Base-by-base conservation (phyloP, 2,888 invertebrate genomes). In the Carcina quercana region DNA sequence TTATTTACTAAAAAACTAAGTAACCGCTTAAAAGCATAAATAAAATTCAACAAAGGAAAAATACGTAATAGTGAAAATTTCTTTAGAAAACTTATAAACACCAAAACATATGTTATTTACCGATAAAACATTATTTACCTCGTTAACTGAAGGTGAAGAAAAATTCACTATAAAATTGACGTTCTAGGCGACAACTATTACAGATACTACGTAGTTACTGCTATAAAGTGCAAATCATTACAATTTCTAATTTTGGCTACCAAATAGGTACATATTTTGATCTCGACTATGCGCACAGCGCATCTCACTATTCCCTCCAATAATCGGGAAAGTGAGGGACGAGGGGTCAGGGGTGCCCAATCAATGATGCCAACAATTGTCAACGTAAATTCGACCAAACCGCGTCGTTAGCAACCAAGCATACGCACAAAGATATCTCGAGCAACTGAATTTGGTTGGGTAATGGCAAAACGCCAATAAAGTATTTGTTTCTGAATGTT, bases 211-310 rank as follows among this genome's bases (percentile, higher is more conserved):
- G 49, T 45, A 38, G 43, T 29, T 45, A 32, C 33, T 37, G 25
- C 22, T 30, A 38, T 37, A 50, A 58, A 53, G 47, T 57, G 62
- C 60, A 59, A 59, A 43, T 64, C 58, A 65, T 64, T 46, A 51
- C 30, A 44, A 42, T 43, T 37, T 57, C 57, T 62, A 61, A 55
- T 54, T 61, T 59, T 66, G 48, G 57, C 46, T 37, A n/a, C 36
- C 41, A 38, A 50, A 43, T 35, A 48, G 42, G n/a, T n/a, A n/a
- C n/a, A 37, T 48, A 27, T 37, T 36, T 37, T 35, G 21, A 26
- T 37, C n/a, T n/a, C n/a, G n/a, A n/a, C n/a, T n/a, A n/a, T n/a
- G n/a, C n/a, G n/a, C n/a, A n/a, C n/a, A n/a, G n/a, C n/a, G n/a
- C n/a, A n/a, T n/a, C 32, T 35, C 35, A 30, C 39, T n/a, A 37